Evolutionary conservation across 2,113 vertebrate species (phyloP).

Genomic region (Peromyscus californicus): DNA sequence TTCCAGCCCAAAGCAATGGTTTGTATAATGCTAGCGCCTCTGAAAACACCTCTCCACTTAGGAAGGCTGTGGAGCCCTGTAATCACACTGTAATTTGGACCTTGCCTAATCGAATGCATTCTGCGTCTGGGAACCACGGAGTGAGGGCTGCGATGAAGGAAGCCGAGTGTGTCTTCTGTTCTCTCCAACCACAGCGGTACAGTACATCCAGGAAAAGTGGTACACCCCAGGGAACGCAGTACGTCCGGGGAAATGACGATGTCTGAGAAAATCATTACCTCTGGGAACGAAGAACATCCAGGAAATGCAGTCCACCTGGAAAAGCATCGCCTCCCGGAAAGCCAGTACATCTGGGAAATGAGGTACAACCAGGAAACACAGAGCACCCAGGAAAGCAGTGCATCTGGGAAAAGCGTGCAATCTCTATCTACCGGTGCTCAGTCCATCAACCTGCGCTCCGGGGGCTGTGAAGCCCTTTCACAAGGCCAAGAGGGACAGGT

Average conservation of each 20-base stretch:
- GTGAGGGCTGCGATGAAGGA: not conserved
- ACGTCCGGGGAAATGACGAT: not conserved
- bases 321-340: not conserved
- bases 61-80: not conserved
- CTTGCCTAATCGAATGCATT: not conserved
- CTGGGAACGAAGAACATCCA: not conserved
- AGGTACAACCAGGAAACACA: not conserved
- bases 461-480: not conserved
- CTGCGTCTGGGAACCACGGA: not conserved
- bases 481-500: not conserved
- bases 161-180: not conserved
- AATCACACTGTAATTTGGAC: not conserved
- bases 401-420: not conserved
- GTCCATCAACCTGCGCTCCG: not conserved
- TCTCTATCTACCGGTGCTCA: not conserved
- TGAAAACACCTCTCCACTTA: not conserved
- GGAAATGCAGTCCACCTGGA: not conserved
- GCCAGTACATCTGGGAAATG: not conserved
- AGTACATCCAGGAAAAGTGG: not conserved
- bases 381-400: not conserved
- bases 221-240: too few species aligned
- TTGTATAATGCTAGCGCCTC: constrained; percentile 4
- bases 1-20: not conserved
- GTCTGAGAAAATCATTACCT: not conserved
- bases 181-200: not conserved